Conservation (phyloP, 2,797 vertebrate species). For the Acanthiza pusilla region DNA sequence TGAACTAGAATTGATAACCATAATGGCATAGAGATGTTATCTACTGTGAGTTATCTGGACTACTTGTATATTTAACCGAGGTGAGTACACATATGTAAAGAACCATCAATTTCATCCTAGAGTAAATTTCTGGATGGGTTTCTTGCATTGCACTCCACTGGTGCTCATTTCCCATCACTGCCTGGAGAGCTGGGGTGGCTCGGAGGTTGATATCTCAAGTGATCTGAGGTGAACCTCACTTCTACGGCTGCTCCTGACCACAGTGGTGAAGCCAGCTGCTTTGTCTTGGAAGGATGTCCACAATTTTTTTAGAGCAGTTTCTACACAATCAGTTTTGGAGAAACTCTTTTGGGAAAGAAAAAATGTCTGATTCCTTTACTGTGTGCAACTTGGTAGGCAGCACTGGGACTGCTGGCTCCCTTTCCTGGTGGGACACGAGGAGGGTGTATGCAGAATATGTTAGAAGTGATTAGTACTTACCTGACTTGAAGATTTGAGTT, state of each 20-base stretch:
- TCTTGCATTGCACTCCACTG: rapidly evolving
- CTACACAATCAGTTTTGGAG: background rate
- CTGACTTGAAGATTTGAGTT: background rate
- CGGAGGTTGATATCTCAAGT: background rate
- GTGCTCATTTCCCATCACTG: background rate
- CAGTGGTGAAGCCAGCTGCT: background rate
- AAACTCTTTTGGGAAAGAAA: background rate
- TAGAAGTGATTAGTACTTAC: background rate
- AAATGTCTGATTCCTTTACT: background rate
- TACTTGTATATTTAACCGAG: background rate
- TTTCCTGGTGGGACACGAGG: background rate
- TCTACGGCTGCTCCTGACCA: background rate
- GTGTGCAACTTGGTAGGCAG: background rate
- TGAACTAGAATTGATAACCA: background rate
- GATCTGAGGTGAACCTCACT: background rate
- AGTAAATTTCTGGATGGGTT: background rate
- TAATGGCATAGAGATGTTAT: background rate
- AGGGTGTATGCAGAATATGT: background rate
- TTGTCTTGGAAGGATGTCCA: background rate
- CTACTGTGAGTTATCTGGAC: no score
- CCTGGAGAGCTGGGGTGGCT: background rate
- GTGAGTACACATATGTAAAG: background rate
- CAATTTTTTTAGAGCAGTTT: background rate
- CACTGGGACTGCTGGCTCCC: background rate
- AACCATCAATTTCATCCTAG: background rate